Percentiles rank a stretch among this genome's conserved stretches.
Evolutionary conservation across 2,888 invertebrate genomes (phyloP).

Genomic region (Sesia bembeciformis): DNA sequence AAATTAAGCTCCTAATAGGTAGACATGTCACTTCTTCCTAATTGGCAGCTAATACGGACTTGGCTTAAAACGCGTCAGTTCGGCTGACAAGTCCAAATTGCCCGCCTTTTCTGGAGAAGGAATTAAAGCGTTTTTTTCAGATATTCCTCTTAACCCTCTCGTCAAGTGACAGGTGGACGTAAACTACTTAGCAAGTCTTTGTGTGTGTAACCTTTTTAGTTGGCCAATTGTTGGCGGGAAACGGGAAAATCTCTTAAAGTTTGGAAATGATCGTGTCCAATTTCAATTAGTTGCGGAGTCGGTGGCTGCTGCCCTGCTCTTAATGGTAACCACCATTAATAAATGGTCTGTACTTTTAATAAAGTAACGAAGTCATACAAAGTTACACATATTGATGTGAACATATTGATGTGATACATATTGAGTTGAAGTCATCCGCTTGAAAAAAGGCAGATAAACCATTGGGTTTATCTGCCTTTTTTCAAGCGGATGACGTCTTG

Average conservation of each 20-base stretch:
- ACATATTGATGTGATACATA: no score
- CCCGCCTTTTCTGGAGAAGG: not conserved
- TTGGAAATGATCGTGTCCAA: constrained; percentile 1
- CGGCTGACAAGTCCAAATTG: not conserved
- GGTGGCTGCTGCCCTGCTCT: not conserved
- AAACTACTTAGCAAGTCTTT: constrained; percentile 30
- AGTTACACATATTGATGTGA: no score
- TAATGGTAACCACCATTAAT: no score
- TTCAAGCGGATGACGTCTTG: no score
- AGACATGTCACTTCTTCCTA: not conserved
- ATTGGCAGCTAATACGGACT: not conserved
- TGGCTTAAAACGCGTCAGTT: not conserved
- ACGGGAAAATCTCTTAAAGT: constrained; percentile 5
- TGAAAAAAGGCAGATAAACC: no score
- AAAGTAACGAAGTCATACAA: no score
- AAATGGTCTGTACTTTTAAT: no score
- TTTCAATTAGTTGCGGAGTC: not conserved
- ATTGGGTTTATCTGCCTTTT: no score
- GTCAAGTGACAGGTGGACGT: constrained; percentile 30
- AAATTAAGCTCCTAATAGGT: not conserved
- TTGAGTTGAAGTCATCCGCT: no score
- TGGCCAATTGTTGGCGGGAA: constrained; percentile 3
- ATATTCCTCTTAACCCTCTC: constrained; percentile 23
- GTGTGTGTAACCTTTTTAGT: constrained; percentile 8
- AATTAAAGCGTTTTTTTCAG: not conserved